These are phyloP conservation scores for Lagorchestes hirsutus DNA, from an alignment of 2,797 vertebrate species.

Conservation along the genomic window DNA sequence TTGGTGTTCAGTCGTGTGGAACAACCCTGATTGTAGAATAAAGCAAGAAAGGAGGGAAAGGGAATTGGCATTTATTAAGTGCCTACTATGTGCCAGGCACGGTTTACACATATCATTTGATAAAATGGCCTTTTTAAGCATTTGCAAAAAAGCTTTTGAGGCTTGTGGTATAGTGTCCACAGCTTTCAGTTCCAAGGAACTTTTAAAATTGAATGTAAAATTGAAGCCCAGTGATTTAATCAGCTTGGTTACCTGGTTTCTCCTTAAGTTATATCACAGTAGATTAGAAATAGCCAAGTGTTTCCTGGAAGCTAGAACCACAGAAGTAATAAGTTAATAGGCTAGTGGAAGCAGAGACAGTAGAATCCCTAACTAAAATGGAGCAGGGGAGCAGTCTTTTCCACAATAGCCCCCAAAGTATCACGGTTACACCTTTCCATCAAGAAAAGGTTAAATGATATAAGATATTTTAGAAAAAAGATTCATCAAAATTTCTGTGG, in stretches of 20 bases:
- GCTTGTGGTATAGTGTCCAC: too few species aligned
- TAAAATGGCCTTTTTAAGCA: too few species aligned
- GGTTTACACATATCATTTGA: too few species aligned
- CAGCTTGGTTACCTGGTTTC: slow-evolving; percentile 29
- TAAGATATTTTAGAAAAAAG: neutral
- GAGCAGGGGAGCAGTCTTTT: too few species aligned
- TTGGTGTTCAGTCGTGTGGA: neutral
- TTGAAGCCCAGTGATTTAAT: neutral
- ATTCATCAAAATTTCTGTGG: slow-evolving; percentile 2
- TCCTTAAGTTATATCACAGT: slow-evolving; percentile 33
- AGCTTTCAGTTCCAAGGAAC: neutral
- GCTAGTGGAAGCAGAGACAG: neutral
- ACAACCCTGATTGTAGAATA: too few species aligned
- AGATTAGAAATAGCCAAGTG: slow-evolving; percentile 22
- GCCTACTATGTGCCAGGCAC: neutral
- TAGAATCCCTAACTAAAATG: slow-evolving; percentile 20
- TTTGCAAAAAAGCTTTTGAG: too few species aligned
- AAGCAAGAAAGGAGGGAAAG: neutral
- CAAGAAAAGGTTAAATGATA: slow-evolving; percentile 31
- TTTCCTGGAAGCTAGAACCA: neutral
- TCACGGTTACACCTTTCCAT: neutral
- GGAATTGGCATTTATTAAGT: neutral
- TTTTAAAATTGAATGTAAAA: neutral
- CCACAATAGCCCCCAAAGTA: too few species aligned
- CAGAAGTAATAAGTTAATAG: slow-evolving; percentile 15